A percentile compares a stretch with the other conserved stretches of the same genome.
phyloP scores from a whole-genome alignment of 2,888 invertebrate species.

The Heliconius aoede region DNA sequence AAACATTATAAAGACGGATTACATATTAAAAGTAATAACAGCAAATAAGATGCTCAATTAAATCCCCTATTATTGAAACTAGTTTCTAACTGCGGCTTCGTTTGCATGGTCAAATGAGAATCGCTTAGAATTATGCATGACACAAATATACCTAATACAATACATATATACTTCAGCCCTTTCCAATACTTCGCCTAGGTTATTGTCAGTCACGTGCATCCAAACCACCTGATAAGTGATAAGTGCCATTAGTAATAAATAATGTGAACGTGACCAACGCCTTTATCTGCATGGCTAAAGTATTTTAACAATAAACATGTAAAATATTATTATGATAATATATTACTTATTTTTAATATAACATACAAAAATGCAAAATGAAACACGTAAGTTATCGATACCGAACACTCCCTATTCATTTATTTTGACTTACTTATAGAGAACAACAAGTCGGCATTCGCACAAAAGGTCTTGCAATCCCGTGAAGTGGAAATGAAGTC shows the following conservation, averaged over 20 bases:
- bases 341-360: not conserved
- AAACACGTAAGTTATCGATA: no score
- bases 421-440: not conserved
- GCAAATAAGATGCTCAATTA: not conserved
- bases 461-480: conserved; percentile 10
- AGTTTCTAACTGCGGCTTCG: not conserved
- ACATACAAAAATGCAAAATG: no score
- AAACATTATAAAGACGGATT: not conserved
- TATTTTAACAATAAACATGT: conserved; percentile 23
- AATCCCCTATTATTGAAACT: not conserved
- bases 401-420: no score
- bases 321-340: not conserved
- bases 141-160: no score
- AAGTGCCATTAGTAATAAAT: conserved; percentile 27
- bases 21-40: not conserved
- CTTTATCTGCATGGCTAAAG: conserved; percentile 23
- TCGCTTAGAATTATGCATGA: no score
- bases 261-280: conserved; percentile 32
- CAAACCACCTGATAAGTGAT: conserved; percentile 29
- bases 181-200: not conserved
- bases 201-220: conserved; percentile 16
- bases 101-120: not conserved
- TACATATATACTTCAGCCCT: not conserved
- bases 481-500: conserved; percentile 25
- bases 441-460: not conserved